Base-by-base conservation (phyloP, 2,113 vertebrate genomes). In the Equus przewalskii region DNA sequence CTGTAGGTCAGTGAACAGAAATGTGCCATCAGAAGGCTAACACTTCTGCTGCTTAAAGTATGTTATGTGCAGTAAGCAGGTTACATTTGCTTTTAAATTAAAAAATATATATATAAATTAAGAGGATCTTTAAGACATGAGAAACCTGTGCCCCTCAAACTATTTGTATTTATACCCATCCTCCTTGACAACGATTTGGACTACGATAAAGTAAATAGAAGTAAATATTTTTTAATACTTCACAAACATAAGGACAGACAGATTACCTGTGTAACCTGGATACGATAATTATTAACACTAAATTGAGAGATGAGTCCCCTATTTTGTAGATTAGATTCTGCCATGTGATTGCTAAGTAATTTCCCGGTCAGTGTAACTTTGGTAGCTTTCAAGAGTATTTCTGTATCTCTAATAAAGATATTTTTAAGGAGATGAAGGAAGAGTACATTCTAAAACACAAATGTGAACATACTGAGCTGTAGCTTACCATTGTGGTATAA, bases 401-500 rank as follows among this genome's bases (percentile, higher is more conserved):
- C 9, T 79, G 7, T 36, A 89, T 56, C 69, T 72, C 41, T 9
- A 33, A 73, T 26, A 81, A 7, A 54, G 36, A 11, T 54, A 75
- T 67, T 78, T 95, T 92, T 81, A 91, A 16, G 16, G n/a, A 76
- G 67, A 72, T 85, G 49, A 89, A 87, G 19, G 49, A 91, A 72
- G 12, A 92, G 4, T 88, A 95, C 16, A 69, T 28, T 87, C 70
- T 87, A 92, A 94, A 89, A 86, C 58, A 85, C 80, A 87, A 67
- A 90, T 81, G 64, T 64, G 4, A 95, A 81, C 30, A 69, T 16
- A 81, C 16, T 81, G 0, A 96, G 54, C 58, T 11, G 41, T 28
- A 98, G 96, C 98, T 98, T 98, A 99, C 99, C 99, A 99, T 99
- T 96, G 90, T 98, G 92, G 89, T 96, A 91, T 93, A 95, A 97